phyloP scores from a whole-genome alignment of 2,797 vertebrate genomes.

The Melanogrammus aeglefinus region DNA sequence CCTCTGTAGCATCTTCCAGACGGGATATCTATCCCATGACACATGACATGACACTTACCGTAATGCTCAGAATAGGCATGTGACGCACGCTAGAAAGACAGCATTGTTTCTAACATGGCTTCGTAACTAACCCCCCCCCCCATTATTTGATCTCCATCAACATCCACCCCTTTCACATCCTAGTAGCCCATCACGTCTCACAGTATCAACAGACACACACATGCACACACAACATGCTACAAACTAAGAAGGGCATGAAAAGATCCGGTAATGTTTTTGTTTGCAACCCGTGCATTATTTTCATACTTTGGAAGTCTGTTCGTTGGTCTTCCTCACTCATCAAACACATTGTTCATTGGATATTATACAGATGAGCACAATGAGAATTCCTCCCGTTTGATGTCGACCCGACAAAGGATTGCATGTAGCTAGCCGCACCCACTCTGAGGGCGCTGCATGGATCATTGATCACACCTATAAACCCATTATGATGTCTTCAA shows the following conservation, averaged over 20 bases:
- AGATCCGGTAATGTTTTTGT: not conserved
- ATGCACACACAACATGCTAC: not conserved
- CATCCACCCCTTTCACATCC: not conserved
- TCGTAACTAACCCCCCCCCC: conserved; percentile 25
- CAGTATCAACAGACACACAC: not conserved
- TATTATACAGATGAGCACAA: not conserved
- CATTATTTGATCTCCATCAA: not conserved
- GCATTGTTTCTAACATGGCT: conserved; percentile 63
- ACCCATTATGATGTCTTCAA: not conserved
- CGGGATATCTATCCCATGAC: conserved; percentile 68
- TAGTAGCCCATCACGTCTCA: not conserved
- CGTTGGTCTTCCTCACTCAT: not conserved
- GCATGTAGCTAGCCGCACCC: not conserved
- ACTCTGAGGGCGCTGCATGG: not conserved
- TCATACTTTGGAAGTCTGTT: not conserved
- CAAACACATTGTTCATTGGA: not conserved
- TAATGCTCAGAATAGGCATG: conserved; percentile 70
- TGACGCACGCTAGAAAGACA: conserved; percentile 62
- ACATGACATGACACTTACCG: conserved; percentile 62
- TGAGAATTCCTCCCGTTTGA: not conserved
- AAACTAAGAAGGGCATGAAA: not conserved
- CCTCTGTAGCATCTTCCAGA: conserved; percentile 49
- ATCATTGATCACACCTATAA: not conserved
- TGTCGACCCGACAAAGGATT: not conserved
- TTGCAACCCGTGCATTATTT: not conserved